phyloP scores from a whole-genome alignment of 1,140 invertebrate species.

The Nylanderia fulva region DNA sequence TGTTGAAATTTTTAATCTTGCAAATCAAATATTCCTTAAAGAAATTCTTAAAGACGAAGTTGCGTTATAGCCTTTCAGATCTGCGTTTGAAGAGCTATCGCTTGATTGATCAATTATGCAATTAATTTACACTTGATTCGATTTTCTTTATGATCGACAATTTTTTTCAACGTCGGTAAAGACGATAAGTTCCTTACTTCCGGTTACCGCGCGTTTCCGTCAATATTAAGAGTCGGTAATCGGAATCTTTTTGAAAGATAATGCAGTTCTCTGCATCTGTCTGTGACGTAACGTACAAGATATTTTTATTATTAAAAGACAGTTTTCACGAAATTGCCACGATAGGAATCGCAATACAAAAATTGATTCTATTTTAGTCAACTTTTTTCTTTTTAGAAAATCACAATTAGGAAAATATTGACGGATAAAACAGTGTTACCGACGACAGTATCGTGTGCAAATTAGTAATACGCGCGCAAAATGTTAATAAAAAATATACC shows the following conservation, averaged over 20 bases:
- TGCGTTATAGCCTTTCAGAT: not conserved
- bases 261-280: slow-evolving; percentile 57
- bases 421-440: slow-evolving; percentile 44
- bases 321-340: not conserved
- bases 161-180: slow-evolving; percentile 43
- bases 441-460: not conserved
- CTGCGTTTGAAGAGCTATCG: not conserved
- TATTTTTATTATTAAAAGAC: not conserved
- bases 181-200: not conserved
- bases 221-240: not conserved
- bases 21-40: not conserved
- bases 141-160: not conserved
- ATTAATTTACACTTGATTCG: slow-evolving; percentile 12
- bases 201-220: slow-evolving; percentile 42
- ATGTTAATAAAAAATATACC: not conserved
- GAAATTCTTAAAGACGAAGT: not conserved
- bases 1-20: not conserved
- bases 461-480: not conserved
- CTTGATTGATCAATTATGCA: not conserved
- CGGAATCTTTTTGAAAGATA: slow-evolving; percentile 57
- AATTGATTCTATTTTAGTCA: not conserved
- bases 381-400: too few species aligned
- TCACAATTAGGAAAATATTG: not conserved
- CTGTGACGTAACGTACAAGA: not conserved
- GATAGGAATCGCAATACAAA: not conserved